phyloP scores from a whole-genome alignment of 2,113 vertebrate genomes.

The Myrmecophaga tridactyla region DNA sequence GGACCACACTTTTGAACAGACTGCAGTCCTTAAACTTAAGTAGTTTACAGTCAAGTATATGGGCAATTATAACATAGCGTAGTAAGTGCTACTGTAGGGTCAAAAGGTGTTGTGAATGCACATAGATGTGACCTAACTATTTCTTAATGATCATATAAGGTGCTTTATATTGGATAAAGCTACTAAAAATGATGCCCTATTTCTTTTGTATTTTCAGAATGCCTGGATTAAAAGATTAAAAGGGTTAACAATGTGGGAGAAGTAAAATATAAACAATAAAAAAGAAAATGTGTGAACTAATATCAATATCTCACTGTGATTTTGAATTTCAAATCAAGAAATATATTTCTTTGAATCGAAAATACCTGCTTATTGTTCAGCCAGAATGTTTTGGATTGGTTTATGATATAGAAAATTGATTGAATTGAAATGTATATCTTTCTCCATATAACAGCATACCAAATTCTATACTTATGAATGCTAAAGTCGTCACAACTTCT shows the following conservation, averaged over 20 bases:
- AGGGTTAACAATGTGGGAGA: neutral
- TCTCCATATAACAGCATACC: slow-evolving; percentile 51
- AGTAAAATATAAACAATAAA: neutral
- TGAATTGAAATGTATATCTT: slow-evolving; percentile 64
- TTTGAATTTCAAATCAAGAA: slow-evolving; percentile 29
- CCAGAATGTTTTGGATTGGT: slow-evolving; percentile 53
- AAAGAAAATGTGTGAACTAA: neutral
- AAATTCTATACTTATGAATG: slow-evolving; percentile 59
- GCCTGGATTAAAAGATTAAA: neutral
- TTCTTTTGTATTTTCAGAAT: slow-evolving; percentile 23
- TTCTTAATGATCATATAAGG: neutral
- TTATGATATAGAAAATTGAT: slow-evolving; percentile 64
- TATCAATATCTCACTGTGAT: neutral
- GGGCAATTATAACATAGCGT: neutral
- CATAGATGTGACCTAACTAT: neutral
- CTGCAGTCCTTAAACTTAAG: neutral
- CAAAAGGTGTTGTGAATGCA: neutral
- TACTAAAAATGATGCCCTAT: neutral
- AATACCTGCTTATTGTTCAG: slow-evolving; percentile 33
- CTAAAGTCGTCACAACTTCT: slow-evolving; percentile 53
- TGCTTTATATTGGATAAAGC: neutral
- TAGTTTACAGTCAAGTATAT: neutral
- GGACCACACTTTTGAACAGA: neutral
- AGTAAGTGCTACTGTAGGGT: neutral
- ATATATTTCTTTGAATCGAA: slow-evolving; percentile 22